These are phyloP conservation scores for Centropristis striata DNA, from an alignment of 2,113 vertebrate genomes.

Conservation along the genomic window DNA sequence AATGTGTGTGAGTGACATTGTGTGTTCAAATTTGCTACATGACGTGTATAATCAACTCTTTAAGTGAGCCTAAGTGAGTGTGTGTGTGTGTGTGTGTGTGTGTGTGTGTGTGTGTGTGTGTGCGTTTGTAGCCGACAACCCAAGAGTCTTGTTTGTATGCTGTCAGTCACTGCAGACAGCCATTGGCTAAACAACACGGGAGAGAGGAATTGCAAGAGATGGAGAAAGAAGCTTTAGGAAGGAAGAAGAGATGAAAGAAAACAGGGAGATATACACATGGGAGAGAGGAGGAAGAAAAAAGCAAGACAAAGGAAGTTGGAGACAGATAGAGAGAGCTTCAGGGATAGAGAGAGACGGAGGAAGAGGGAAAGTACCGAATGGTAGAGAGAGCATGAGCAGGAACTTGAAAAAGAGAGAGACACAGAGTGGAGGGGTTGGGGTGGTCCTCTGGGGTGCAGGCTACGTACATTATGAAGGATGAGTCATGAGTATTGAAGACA, in stretches of 20 bases:
- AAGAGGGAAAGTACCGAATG: background rate
- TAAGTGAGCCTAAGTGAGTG: constrained; percentile 33
- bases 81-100: constrained; percentile 25
- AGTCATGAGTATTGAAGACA: constrained; percentile 40
- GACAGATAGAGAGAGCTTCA: constrained; percentile 28
- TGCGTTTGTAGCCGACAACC: constrained; percentile 23
- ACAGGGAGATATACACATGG: constrained; percentile 48
- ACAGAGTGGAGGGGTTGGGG: background rate
- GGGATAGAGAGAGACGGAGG: constrained; percentile 20
- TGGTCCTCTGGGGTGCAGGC: constrained; percentile 42
- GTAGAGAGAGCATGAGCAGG: constrained; percentile 19
- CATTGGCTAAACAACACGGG: constrained; percentile 63
- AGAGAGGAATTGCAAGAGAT: constrained; percentile 37
- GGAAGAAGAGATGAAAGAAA: constrained; percentile 68
- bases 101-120: constrained; percentile 16
- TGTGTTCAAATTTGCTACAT: constrained; percentile 24
- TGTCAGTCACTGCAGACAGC: constrained; percentile 68
- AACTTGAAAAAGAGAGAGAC: constrained; percentile 4
- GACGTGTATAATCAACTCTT: constrained; percentile 42
- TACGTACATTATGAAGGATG: constrained; percentile 53
- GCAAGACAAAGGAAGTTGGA: constrained; percentile 34
- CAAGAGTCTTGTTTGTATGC: constrained; percentile 62
- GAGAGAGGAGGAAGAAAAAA: constrained; percentile 32
- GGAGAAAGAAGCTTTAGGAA: constrained; percentile 41
- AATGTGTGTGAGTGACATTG: background rate